phyloP scores from a whole-genome alignment of 2,888 invertebrate genomes.

The Melieria picta region DNA sequence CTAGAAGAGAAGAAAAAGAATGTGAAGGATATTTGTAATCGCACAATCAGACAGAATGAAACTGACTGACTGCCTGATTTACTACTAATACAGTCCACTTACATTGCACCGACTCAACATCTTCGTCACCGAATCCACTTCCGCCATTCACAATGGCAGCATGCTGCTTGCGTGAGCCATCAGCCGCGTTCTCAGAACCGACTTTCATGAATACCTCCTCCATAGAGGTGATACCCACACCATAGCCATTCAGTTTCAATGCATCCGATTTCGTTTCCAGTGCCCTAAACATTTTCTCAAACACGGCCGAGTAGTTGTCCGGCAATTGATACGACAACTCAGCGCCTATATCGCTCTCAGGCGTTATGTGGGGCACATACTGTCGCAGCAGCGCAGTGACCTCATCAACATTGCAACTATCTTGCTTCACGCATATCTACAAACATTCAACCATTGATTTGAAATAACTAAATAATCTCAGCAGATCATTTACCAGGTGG shows the following conservation, averaged over 20 bases:
- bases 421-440: conserved; percentile 68
- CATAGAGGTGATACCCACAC: conserved; percentile 84
- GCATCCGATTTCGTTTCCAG: conserved; percentile 71
- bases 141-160: conserved; percentile 47
- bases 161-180: too few species aligned
- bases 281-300: conserved; percentile 76
- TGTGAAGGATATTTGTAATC: too few species aligned
- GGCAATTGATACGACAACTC: conserved; percentile 79
- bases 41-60: too few species aligned
- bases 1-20: conserved; percentile 46
- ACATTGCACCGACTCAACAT: conserved; percentile 57
- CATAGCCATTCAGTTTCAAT: conserved; percentile 80
- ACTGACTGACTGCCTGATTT: too few species aligned
- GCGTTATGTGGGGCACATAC: conserved; percentile 73
- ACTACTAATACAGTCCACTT: conserved; percentile 56
- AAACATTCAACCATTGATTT: background rate
- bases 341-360: conserved; percentile 79
- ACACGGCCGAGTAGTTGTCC: conserved; percentile 71
- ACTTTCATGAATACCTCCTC: conserved; percentile 89
- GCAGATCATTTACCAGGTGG: conserved; percentile 69
- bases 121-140: conserved; percentile 47
- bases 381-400: conserved; percentile 72
- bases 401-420: conserved; percentile 66
- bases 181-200: conserved; percentile 67
- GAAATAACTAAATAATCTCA: background rate